These are phyloP conservation scores for Steatocranus sp. DNA, from an alignment of 2,797 vertebrate species.

Conservation along the genomic window DNA sequence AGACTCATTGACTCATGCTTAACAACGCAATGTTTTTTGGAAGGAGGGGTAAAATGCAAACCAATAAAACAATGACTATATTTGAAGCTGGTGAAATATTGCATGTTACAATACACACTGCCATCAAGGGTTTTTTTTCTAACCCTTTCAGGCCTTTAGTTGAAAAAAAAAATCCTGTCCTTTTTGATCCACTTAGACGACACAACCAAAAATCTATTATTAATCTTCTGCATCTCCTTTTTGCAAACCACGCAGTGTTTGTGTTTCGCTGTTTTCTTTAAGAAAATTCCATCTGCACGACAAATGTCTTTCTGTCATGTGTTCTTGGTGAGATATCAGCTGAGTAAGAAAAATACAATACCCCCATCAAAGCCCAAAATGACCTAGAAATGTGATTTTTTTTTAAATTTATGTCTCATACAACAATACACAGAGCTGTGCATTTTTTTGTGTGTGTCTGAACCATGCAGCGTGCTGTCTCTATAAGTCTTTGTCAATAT, in stretches of 20 bases:
- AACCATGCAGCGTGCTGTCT: background rate
- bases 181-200: background rate
- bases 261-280: background rate
- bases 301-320: constrained; percentile 1
- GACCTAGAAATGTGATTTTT: constrained; percentile 9
- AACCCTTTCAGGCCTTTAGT: background rate
- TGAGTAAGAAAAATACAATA: background rate
- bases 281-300: background rate
- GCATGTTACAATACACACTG: rapidly evolving
- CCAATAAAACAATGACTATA: background rate
- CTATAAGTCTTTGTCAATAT: constrained; percentile 3
- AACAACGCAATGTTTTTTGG: background rate
- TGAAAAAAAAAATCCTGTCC: background rate
- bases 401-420: background rate
- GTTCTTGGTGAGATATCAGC: constrained; percentile 12
- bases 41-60: background rate
- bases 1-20: background rate
- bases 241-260: background rate
- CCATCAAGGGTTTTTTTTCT: background rate
- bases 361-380: constrained; percentile 11
- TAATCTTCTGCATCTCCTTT: background rate
- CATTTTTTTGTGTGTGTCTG: background rate
- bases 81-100: background rate
- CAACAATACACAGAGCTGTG: background rate
- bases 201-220: constrained; percentile 16